These are phyloP conservation scores for Notothenia rossii DNA, from an alignment of 2,113 vertebrate genomes.

Conservation along the genomic window DNA sequence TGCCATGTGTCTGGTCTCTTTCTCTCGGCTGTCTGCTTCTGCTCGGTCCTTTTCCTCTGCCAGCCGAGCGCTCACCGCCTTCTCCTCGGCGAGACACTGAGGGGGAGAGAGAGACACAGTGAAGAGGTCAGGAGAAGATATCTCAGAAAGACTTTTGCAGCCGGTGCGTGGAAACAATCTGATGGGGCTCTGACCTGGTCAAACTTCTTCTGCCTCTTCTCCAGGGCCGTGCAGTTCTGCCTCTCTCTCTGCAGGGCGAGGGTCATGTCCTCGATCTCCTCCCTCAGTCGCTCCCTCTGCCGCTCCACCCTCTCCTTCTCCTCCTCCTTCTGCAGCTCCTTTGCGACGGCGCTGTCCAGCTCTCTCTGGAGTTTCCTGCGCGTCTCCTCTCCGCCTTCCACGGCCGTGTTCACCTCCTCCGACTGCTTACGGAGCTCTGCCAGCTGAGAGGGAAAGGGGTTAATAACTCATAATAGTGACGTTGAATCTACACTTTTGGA, in stretches of 20 bases:
- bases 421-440: constrained; percentile 87
- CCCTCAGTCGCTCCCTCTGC: constrained; percentile 88
- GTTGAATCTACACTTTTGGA: background rate
- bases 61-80: constrained; percentile 86
- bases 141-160: background rate
- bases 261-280: constrained; percentile 90
- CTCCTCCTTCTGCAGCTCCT: constrained; percentile 87
- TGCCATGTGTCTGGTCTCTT: constrained; percentile 88
- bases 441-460: constrained; percentile 76
- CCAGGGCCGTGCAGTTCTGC: constrained; percentile 88
- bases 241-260: constrained; percentile 90
- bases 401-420: constrained; percentile 87
- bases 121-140: background rate
- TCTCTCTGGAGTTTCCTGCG: constrained; percentile 88
- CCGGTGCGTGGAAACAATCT: background rate
- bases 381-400: constrained; percentile 87
- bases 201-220: constrained; percentile 94
- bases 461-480: background rate
- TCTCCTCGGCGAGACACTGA: constrained; percentile 92
- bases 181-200: constrained; percentile 86
- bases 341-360: constrained; percentile 84
- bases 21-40: constrained; percentile 91
- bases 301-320: constrained; percentile 87
- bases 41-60: constrained; percentile 90
- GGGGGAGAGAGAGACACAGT: constrained; percentile 4